phyloP scores from a whole-genome alignment of 2,797 vertebrate genomes.

The Cercopithecus diana region DNA sequence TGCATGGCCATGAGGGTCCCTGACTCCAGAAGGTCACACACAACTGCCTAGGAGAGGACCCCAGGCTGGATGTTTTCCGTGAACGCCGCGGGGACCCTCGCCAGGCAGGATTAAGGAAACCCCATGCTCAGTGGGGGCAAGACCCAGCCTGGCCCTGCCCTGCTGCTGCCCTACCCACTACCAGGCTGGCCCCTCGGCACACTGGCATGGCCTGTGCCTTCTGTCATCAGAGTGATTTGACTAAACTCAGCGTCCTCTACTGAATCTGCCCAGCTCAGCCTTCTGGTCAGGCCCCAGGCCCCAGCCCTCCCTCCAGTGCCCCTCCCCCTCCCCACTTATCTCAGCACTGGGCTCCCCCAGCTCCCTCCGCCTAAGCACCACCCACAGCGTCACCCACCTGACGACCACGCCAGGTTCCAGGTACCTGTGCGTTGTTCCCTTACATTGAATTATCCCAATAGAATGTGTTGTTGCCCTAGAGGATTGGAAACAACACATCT shows the following conservation, averaged over 20 bases:
- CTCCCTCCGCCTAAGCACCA: neutral
- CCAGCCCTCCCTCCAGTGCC: neutral
- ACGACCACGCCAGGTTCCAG: neutral
- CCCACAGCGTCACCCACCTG: accelerated
- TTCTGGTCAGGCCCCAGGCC: neutral
- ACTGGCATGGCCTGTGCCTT: neutral
- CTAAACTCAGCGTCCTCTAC: too few species aligned
- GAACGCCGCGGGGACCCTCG: accelerated
- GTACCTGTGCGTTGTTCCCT: too few species aligned
- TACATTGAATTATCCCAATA: neutral
- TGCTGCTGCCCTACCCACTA: accelerated
- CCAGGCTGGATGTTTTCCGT: neutral
- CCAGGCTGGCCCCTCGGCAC: neutral
- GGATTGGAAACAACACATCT: accelerated
- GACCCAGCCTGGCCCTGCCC: neutral
- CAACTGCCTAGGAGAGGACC: neutral
- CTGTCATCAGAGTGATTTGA: neutral
- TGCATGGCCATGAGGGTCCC: neutral
- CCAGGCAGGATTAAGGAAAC: neutral
- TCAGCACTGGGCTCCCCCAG: neutral
- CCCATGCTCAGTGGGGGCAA: accelerated
- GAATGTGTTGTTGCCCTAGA: accelerated
- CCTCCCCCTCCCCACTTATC: neutral
- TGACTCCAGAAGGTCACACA: neutral
- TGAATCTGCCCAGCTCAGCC: too few species aligned